Base-by-base conservation (phyloP, 2,113 vertebrate species). In the Phyllostomus hastatus region DNA sequence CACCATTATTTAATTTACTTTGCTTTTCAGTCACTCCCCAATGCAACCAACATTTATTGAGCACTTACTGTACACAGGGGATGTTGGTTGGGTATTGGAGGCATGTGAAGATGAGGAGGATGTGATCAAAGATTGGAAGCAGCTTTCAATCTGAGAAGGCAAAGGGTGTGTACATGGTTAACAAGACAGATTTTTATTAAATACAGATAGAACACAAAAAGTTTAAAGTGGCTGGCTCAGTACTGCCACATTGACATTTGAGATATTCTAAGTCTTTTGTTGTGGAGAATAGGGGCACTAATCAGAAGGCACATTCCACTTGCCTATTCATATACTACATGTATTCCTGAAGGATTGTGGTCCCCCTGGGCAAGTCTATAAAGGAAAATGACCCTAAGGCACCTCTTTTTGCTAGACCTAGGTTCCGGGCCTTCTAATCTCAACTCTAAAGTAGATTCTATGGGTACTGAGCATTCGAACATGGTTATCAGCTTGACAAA, bases 41-140 rank as follows among this genome's bases (percentile, higher is more conserved):
- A 43, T 92, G 70, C 92, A 70, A 52, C 82, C 61, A 92, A 67
- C 59, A 82, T 81, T 95, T 88, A 92, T 84, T 67, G 66, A 92
- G 43, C 50, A 88, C 54, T 96, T 80, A 75, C n/a, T 95, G 17
- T 95, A 75, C 87, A 87, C 79, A 57, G 54, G 43, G 61, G 82
- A 52, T 66, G 4, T 91, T 17, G 64, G 24, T 22, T 57, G 33
- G 22, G 66, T 84, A 78, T 50, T 38, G 59, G 67, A 95, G n/a
- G 7, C 5, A 38, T 72, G 20, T 26, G 59, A 67, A 90, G 35
- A 59, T 35, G 22, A 94, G 84, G 90, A 78, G 70, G 31, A 86
- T 64, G 19, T n/a, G 70, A 76, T 91, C 54, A 67, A 81, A 67
- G 59, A 66, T 31, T 67, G 41, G 46, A 90, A 66, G 16, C 5